These are phyloP conservation scores for Troides aeacus DNA, from an alignment of 2,888 invertebrate genomes.

Conservation along the genomic window DNA sequence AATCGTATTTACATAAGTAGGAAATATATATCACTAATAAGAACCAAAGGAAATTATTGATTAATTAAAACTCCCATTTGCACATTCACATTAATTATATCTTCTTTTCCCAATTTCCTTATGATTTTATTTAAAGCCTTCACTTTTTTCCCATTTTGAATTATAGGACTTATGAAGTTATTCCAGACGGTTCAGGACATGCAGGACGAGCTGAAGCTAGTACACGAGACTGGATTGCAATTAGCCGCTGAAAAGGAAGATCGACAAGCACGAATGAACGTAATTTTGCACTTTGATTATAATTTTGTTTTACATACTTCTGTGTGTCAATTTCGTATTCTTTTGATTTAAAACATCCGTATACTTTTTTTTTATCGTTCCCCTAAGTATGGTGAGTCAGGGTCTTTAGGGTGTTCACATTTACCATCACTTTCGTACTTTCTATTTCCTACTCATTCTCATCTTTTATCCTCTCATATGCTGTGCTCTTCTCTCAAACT, in stretches of 20 bases:
- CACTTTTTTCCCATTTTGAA: neutral
- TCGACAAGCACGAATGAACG: constrained; percentile 76
- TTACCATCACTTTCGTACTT: no score
- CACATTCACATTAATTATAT: no score
- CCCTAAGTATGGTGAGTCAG: no score
- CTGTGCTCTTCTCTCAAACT: no score
- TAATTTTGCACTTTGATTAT: constrained; percentile 38
- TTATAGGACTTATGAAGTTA: constrained; percentile 60
- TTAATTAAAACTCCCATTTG: no score
- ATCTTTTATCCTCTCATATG: no score
- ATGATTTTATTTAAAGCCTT: neutral
- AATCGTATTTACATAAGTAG: neutral
- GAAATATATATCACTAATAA: neutral
- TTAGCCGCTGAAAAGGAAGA: constrained; percentile 79
- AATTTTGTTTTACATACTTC: neutral
- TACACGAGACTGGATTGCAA: constrained; percentile 65
- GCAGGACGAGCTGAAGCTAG: constrained; percentile 60
- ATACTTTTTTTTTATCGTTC: no score
- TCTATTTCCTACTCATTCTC: no score
- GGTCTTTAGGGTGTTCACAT: no score
- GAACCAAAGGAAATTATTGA: no score
- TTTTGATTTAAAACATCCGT: no score
- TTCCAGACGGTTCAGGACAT: constrained; percentile 68
- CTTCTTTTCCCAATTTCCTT: no score
- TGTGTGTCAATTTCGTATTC: neutral